phyloP scores from a whole-genome alignment of 2,797 vertebrate species.

The Yasuhikotakia modesta region DNA sequence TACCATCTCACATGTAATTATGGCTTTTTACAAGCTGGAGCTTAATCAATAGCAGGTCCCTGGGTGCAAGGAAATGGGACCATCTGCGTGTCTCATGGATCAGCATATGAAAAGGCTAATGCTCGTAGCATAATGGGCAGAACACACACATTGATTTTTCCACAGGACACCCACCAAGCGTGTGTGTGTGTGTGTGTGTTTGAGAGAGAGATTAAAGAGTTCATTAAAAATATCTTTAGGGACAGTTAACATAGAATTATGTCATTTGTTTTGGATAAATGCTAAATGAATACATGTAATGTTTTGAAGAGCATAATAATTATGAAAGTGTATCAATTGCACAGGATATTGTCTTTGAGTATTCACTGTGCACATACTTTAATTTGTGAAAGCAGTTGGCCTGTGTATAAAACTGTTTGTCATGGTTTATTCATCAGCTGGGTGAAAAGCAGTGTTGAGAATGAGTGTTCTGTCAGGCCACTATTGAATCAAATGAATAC shows the following conservation, averaged over 20 bases:
- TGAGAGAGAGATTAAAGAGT: no score
- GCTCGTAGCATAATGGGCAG: slow-evolving; percentile 22
- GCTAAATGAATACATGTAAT: neutral
- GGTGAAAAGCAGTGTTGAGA: neutral
- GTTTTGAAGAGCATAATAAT: neutral
- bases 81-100: slow-evolving; percentile 52
- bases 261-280: no score
- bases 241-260: no score
- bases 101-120: slow-evolving; percentile 49
- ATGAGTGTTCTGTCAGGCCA: neutral
- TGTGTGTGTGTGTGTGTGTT: neutral
- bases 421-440: neutral
- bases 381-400: neutral
- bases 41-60: slow-evolving; percentile 40
- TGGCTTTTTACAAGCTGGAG: slow-evolving; percentile 29
- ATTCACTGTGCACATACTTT: neutral
- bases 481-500: neutral
- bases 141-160: slow-evolving; percentile 26
- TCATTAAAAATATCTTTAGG: no score
- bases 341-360: neutral
- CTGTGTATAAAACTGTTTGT: neutral
- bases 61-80: slow-evolving; percentile 13
- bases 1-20: slow-evolving; percentile 35
- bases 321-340: neutral
- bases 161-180: neutral